Evolutionary conservation across 2,888 invertebrate species (phyloP).

Genomic region (Melikaiella ostensackeni): DNA sequence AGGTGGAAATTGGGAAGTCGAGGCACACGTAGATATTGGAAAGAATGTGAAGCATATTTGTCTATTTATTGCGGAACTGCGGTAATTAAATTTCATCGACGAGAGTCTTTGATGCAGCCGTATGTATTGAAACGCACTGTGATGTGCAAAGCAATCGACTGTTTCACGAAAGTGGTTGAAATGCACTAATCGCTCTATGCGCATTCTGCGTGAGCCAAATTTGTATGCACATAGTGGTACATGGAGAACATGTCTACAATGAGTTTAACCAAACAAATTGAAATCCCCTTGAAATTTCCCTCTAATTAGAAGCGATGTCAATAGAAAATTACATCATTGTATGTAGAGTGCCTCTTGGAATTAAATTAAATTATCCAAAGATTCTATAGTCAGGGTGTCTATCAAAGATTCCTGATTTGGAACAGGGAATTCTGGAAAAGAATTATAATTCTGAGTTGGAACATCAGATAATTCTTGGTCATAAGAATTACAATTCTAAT

Average conservation of each 20-base stretch:
- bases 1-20: background rate
- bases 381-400: too few species aligned
- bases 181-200: background rate
- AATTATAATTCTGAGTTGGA: too few species aligned
- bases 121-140: background rate
- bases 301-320: background rate
- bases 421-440: too few species aligned
- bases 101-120: background rate
- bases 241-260: background rate
- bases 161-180: background rate
- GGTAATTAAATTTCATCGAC: background rate
- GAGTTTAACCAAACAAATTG: constrained; percentile 4
- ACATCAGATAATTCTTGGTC: too few species aligned
- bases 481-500: too few species aligned
- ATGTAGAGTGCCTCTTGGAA: background rate
- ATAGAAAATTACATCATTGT: background rate
- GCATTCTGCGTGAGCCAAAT: background rate
- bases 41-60: background rate
- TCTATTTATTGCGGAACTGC: background rate
- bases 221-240: background rate
- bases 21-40: background rate
- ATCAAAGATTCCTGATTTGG: too few species aligned
- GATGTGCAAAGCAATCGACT: background rate
- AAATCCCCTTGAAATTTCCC: constrained; percentile 13
- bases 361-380: background rate